Conservation (phyloP, 37 sponge, comb jelly and placozoan genomes). For the Aphrocallistes beatrix region DNA sequence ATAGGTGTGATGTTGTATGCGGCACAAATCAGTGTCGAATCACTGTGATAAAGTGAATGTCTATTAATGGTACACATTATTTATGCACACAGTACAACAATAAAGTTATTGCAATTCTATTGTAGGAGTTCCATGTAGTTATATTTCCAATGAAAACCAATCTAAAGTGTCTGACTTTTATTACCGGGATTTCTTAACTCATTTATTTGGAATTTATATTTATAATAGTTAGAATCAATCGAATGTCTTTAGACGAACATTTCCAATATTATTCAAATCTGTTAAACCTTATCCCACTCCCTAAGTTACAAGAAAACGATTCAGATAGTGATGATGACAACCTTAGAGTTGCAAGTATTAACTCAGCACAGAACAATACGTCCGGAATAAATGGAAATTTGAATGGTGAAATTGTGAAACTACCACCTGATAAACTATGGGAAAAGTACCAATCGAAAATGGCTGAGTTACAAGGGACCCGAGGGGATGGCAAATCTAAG, state of each 20-base stretch:
- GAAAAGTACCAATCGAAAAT: neutral
- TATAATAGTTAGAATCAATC: no score
- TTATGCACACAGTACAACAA: neutral
- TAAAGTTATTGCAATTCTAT: no score
- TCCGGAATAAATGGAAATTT: neutral
- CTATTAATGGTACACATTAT: neutral
- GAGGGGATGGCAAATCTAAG: neutral
- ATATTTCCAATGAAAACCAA: no score
- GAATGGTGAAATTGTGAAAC: neutral
- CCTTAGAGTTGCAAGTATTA: neutral
- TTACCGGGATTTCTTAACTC: no score
- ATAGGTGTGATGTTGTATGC: neutral
- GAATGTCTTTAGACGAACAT: slow-evolving; percentile 10
- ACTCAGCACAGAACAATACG: neutral
- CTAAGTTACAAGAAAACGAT: neutral
- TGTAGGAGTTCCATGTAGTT: no score
- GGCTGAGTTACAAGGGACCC: neutral
- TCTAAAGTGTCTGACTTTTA: no score
- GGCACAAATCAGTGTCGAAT: neutral
- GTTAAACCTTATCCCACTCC: neutral
- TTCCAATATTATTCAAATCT: neutral
- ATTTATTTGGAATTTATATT: no score
- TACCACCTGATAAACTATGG: neutral
- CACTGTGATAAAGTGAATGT: neutral
- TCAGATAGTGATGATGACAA: neutral